phyloP scores from a whole-genome alignment of 2,797 vertebrate genomes.

The Ibycter americanus region DNA sequence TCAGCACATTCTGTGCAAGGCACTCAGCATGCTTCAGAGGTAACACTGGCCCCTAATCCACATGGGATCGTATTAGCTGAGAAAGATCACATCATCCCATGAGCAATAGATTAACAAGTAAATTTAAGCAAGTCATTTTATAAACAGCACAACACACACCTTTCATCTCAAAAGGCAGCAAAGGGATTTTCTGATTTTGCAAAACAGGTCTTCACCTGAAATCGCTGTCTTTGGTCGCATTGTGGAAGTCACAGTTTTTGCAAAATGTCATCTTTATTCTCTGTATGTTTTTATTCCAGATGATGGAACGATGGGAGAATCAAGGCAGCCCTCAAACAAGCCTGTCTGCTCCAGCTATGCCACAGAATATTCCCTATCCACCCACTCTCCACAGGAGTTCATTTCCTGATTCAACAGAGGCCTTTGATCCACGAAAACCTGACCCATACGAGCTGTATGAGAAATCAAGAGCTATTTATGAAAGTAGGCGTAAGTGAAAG shows the following conservation, averaged over 20 bases:
- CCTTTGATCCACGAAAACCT: conserved; percentile 92
- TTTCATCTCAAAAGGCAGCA: background rate
- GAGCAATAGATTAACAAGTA: background rate
- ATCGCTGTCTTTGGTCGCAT: background rate
- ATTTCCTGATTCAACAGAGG: conserved; percentile 90
- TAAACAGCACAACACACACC: background rate
- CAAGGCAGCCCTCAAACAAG: conserved; percentile 93
- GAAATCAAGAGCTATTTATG: conserved; percentile 98
- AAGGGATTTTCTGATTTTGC: background rate
- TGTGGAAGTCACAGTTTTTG: background rate
- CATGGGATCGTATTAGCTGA: background rate
- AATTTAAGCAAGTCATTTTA: background rate
- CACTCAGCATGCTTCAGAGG: background rate
- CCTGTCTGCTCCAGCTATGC: conserved; percentile 86
- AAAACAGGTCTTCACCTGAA: background rate
- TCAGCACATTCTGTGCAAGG: background rate
- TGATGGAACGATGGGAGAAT: conserved; percentile 94
- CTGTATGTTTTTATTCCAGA: conserved; percentile 79
- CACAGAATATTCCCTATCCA: conserved; percentile 90
- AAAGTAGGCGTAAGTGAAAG: conserved; percentile 99
- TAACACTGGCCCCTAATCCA: background rate
- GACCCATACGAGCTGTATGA: conserved; percentile 97
- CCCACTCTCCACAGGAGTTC: conserved; percentile 90
- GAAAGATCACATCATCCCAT: background rate
- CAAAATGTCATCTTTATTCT: conserved; percentile 1